These are phyloP conservation scores for Nibea albiflora DNA, from an alignment of 2,113 vertebrate species.

Conservation along the genomic window DNA sequence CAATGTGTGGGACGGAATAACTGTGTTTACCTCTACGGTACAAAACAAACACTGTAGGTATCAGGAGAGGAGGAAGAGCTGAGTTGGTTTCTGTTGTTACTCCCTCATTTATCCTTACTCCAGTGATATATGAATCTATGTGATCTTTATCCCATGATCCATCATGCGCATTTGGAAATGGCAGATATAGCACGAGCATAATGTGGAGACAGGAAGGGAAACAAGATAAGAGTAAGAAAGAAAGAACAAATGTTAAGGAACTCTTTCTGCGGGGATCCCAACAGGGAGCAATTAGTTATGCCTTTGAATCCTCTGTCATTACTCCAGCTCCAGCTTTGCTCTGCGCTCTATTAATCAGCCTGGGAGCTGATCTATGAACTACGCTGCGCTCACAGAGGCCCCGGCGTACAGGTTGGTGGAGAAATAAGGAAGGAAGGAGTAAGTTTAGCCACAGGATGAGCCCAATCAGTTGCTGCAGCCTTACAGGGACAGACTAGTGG, in stretches of 20 bases:
- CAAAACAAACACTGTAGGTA: neutral
- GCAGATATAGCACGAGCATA: conserved; percentile 26
- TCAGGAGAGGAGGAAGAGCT: neutral
- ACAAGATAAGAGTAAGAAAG: conserved; percentile 11
- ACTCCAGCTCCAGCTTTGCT: conserved; percentile 37
- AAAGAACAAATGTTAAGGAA: conserved; percentile 42
- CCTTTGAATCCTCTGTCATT: conserved; percentile 54
- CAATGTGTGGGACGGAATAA: neutral
- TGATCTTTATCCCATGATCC: conserved; percentile 19
- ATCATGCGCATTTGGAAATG: conserved; percentile 9
- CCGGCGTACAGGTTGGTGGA: neutral
- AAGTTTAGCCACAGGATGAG: conserved; percentile 25
- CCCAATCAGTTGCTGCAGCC: conserved; percentile 28
- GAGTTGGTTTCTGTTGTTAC: neutral
- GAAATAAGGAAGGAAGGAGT: conserved; percentile 9
- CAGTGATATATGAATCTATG: neutral
- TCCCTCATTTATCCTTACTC: neutral
- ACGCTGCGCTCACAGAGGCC: neutral
- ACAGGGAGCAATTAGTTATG: conserved; percentile 59
- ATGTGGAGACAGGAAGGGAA: conserved; percentile 22
- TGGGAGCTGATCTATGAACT: conserved; percentile 67
- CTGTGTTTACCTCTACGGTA: neutral
- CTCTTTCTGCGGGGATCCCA: conserved; percentile 37
- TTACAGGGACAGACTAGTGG: conserved; percentile 2
- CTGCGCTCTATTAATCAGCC: conserved; percentile 69